Evolutionary conservation across 2,888 invertebrate species (phyloP).

Genomic region (Drosophila birchii): DNA sequence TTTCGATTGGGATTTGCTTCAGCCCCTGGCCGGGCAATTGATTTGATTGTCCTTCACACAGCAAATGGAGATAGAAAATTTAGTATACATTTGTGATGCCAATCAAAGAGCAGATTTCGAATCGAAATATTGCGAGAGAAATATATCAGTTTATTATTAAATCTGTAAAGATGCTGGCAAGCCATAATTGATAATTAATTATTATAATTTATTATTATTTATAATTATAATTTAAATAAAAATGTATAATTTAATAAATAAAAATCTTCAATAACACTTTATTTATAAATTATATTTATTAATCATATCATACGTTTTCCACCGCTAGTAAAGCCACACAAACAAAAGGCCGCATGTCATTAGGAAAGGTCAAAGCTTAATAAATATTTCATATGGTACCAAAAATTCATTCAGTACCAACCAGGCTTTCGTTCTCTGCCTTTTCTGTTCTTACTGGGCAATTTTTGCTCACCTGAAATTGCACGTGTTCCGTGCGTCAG

Average conservation of each 20-base stretch:
- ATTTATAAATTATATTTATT: too few relatives aligned
- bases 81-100: not conserved
- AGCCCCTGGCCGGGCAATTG: slow-evolving; percentile 41
- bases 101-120: not conserved
- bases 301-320: too few relatives aligned
- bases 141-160: not conserved
- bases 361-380: slow-evolving; percentile 30
- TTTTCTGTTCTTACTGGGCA: not conserved
- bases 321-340: not conserved
- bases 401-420: slow-evolving; percentile 10
- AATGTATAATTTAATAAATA: not conserved
- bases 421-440: not conserved
- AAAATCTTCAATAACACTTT: not conserved
- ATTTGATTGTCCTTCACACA: slow-evolving; percentile 36
- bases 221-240: too few relatives aligned
- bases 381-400: slow-evolving; percentile 28
- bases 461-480: slow-evolving; percentile 7
- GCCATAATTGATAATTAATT: not conserved
- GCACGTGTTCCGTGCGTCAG: slow-evolving; percentile 22
- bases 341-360: not conserved
- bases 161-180: too few relatives aligned
- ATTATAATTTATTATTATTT: too few relatives aligned
- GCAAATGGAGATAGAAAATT: slow-evolving; percentile 8
- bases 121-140: not conserved
- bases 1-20: slow-evolving; percentile 44